Percentiles rank a stretch among this genome's conserved stretches.
phyloP scores from a whole-genome alignment of 2,888 invertebrate genomes.

The Melanchra persicariae region DNA sequence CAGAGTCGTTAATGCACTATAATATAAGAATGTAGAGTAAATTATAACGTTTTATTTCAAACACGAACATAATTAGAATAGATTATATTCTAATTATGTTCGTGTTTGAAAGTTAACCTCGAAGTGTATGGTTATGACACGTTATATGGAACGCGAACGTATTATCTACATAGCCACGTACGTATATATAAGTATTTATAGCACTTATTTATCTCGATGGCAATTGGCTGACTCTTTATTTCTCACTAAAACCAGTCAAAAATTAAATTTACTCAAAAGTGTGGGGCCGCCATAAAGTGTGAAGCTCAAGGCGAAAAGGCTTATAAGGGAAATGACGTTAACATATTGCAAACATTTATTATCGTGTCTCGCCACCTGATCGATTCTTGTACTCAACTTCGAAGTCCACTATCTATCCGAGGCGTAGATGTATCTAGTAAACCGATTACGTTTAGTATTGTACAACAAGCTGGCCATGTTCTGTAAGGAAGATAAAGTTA shows the following conservation, averaged over 20 bases:
- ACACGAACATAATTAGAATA: slow-evolving; percentile 52
- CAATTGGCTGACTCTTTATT: slow-evolving; percentile 44
- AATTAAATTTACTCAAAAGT: slow-evolving; percentile 48
- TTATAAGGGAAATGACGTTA: slow-evolving; percentile 12
- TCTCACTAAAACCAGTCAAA: slow-evolving; percentile 58
- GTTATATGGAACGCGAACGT: slow-evolving; percentile 25
- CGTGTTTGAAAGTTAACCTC: slow-evolving; percentile 61
- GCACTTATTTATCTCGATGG: slow-evolving; percentile 24
- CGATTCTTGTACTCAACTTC: background rate
- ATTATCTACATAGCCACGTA: slow-evolving; percentile 6
- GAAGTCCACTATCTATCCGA: background rate
- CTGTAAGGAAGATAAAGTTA: slow-evolving; percentile 50
- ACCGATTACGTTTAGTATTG: slow-evolving; percentile 48
- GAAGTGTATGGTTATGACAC: slow-evolving; percentile 59
- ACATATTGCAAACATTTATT: slow-evolving; percentile 19
- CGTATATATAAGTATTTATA: slow-evolving; percentile 20
- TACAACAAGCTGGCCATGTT: slow-evolving; percentile 48
- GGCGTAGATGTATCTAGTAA: slow-evolving; percentile 37
- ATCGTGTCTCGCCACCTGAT: background rate
- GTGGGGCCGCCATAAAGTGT: slow-evolving; percentile 47
- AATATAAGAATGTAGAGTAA: slow-evolving; percentile 36
- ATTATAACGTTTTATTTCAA: slow-evolving; percentile 47
- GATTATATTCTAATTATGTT: too few species aligned
- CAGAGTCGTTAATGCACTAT: background rate
- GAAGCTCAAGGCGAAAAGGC: slow-evolving; percentile 48